phyloP scores from a whole-genome alignment of 2,113 vertebrate genomes.

The Ariopsis seemanni region DNA sequence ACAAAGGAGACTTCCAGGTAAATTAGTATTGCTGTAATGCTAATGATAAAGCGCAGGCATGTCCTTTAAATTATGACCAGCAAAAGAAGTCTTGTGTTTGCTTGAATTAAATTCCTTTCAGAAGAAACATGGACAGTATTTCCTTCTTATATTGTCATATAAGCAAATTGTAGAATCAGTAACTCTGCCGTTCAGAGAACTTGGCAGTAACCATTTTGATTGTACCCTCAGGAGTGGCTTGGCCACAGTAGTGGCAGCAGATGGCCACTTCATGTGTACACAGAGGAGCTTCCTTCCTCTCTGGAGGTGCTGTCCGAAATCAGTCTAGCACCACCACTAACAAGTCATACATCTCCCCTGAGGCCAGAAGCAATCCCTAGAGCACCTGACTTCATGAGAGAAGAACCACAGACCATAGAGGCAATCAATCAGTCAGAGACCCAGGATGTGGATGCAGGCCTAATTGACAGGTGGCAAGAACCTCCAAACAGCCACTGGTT shows the following conservation, averaged over 20 bases:
- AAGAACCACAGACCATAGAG: constrained; percentile 14
- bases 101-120: neutral
- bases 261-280: constrained; percentile 67
- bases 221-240: constrained; percentile 77
- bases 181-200: neutral
- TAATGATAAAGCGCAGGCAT: neutral
- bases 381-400: constrained; percentile 22
- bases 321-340: constrained; percentile 51
- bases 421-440: constrained; percentile 29
- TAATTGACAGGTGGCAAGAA: constrained; percentile 46
- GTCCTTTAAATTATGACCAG: too few relatives aligned
- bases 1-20: constrained; percentile 84
- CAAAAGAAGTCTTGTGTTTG: neutral
- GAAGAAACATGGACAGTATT: neutral
- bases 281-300: constrained; percentile 68
- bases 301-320: constrained; percentile 83
- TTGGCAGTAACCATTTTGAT: neutral
- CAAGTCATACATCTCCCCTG: constrained; percentile 57
- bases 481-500: constrained; percentile 57
- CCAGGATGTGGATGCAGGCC: constrained; percentile 19
- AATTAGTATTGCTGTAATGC: neutral
- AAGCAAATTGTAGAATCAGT: neutral
- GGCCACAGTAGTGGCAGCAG: constrained; percentile 70
- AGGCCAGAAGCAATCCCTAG: constrained; percentile 26
- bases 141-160: neutral